These are phyloP conservation scores for Mus caroli DNA, from an alignment of 2,797 vertebrate species.

Conservation along the genomic window DNA sequence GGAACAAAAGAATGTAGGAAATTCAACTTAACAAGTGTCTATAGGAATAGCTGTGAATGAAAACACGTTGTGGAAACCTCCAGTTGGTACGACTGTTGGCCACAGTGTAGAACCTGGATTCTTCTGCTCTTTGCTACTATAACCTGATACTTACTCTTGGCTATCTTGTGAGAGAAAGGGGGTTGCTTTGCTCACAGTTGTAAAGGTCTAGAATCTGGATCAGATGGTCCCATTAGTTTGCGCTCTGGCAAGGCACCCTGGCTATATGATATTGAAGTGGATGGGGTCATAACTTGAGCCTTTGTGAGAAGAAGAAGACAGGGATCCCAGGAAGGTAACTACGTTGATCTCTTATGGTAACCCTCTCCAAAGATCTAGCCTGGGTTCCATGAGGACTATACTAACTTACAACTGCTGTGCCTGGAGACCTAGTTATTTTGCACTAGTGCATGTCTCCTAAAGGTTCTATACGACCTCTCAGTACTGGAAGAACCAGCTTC, in stretches of 20 bases:
- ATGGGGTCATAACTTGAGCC: background rate
- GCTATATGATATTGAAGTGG: background rate
- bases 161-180: background rate
- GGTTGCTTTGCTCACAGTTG: background rate
- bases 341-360: background rate
- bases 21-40: background rate
- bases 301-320: background rate
- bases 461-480: background rate
- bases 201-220: background rate
- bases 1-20: background rate
- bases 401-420: background rate
- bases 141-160: background rate
- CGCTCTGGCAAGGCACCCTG: background rate
- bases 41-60: background rate
- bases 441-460: background rate
- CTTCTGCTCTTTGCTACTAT: background rate
- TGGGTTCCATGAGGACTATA: background rate
- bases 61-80: background rate
- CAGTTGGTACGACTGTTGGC: background rate
- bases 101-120: background rate
- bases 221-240: background rate
- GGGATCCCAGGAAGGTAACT: background rate
- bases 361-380: background rate
- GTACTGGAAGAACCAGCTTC: background rate
- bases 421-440: background rate